These are phyloP conservation scores for Neoascia interrupta DNA, from an alignment of 2,888 invertebrate genomes.

Conservation along the genomic window DNA sequence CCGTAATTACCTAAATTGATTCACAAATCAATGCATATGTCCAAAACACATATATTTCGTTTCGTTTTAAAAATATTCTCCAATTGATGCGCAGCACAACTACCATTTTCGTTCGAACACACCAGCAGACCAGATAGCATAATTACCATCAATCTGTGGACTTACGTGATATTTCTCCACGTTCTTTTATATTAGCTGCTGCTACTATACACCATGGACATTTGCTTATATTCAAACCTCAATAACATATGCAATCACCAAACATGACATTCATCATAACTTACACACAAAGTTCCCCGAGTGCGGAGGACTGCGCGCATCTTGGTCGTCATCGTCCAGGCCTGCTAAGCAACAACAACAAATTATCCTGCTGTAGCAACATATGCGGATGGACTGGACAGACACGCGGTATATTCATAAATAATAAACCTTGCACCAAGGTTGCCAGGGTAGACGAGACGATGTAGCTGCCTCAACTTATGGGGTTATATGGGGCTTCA, in stretches of 20 bases:
- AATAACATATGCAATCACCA: conserved; percentile 67
- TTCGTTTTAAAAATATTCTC: conserved; percentile 16
- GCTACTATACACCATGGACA: conserved; percentile 45
- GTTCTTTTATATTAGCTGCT: conserved; percentile 58
- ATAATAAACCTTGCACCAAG: conserved; percentile 66
- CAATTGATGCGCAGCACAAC: conserved; percentile 30
- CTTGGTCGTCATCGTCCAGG: background rate
- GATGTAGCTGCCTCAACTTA: conserved; percentile 32
- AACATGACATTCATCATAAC: conserved; percentile 69
- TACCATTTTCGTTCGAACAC: conserved; percentile 41
- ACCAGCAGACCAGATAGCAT: conserved; percentile 35
- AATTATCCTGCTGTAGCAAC: conserved; percentile 47
- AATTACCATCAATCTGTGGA: conserved; percentile 68
- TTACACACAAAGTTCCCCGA: conserved; percentile 30
- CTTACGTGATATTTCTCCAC: conserved; percentile 65
- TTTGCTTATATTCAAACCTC: conserved; percentile 64
- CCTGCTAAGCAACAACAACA: no score
- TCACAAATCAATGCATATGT: conserved; percentile 66
- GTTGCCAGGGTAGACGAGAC: conserved; percentile 38
- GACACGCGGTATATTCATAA: conserved; percentile 68
- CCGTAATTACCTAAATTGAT: conserved; percentile 64
- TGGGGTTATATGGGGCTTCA: conserved; percentile 59
- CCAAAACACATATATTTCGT: conserved; percentile 13
- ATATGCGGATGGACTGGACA: background rate
- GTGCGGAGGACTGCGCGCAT: background rate